Base-by-base conservation (phyloP, 2,113 vertebrate genomes). In the Neolamprologus longior region DNA sequence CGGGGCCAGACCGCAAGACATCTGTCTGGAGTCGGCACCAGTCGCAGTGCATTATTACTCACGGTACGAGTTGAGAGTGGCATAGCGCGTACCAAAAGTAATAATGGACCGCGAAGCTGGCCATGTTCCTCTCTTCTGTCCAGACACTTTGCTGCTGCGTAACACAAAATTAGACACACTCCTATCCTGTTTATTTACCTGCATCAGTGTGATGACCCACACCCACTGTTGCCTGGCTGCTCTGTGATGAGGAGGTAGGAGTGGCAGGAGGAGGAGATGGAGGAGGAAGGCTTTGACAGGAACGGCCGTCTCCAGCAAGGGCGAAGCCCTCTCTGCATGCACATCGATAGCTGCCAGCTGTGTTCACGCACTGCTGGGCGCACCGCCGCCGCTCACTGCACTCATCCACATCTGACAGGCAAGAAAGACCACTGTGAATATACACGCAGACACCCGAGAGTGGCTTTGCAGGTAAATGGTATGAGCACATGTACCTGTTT, bases 41-140 rank as follows among this genome's bases (percentile, higher is more conserved):
- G 95, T 95, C 97, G 96, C 98, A 87, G 96, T 98, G 98, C 98
- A 99, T 99, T 99, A 99, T 99, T 99, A 99, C 98, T 99, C 98
- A 99, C 98, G 98, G 98, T 99, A 99, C 98, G 98, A 99, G 98
- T 99, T 98, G 98, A 98, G 97, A 97, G 95, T 97, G 98, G 98
- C 98, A 99, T 98, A 99, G 98, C 98, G 98, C 98, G 98, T 99
- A 99, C 98, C 98, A 99, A 99, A 99, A 99, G 98, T 99, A 99
- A 99, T 99, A 99, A 99, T 99, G 98, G 37, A 95, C 97, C 90
- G 95, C 96, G 93, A 95, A 92, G 93, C 97, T 97, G 96, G 98
- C 96, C 7, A 83, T 52, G 85, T 82, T 93, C 87, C 58, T 68
- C 28, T 93, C 91, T 85, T 92, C 94, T 82, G 81, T 83, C 83